phyloP scores from a whole-genome alignment of 2,113 vertebrate genomes.

The Ptilorrhoa leucosticta region DNA sequence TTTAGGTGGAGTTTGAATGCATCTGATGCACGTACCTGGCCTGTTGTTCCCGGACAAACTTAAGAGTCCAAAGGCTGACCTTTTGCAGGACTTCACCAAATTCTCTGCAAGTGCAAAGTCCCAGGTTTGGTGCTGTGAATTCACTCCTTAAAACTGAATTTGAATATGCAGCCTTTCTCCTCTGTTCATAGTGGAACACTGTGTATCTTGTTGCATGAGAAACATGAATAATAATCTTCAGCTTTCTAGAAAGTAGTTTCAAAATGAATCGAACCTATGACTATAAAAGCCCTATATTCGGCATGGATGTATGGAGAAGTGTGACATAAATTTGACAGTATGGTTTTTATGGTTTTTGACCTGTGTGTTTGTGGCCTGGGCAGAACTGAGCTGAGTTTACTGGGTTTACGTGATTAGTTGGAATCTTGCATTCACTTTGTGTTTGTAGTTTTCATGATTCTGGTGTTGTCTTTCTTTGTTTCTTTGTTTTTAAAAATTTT shows the following conservation, averaged over 20 bases:
- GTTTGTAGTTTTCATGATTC: neutral
- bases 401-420: accelerated
- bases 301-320: accelerated
- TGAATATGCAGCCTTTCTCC: neutral
- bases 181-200: neutral
- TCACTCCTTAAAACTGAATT: neutral
- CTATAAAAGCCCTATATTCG: neutral
- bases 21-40: neutral
- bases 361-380: neutral
- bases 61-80: neutral
- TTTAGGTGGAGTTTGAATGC: neutral
- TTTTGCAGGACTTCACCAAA: neutral
- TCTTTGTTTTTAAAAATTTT: neutral
- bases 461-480: neutral
- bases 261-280: neutral
- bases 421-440: neutral
- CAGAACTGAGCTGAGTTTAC: neutral
- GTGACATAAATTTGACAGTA: neutral
- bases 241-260: neutral
- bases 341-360: neutral
- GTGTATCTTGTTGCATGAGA: neutral
- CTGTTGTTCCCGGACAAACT: neutral
- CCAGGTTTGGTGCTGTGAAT: neutral
- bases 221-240: neutral
- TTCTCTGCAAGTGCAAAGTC: neutral